Percentiles rank a stretch among this genome's conserved stretches.
Conservation (phyloP, 2,888 invertebrate genomes). For the Protula sp. region DNA sequence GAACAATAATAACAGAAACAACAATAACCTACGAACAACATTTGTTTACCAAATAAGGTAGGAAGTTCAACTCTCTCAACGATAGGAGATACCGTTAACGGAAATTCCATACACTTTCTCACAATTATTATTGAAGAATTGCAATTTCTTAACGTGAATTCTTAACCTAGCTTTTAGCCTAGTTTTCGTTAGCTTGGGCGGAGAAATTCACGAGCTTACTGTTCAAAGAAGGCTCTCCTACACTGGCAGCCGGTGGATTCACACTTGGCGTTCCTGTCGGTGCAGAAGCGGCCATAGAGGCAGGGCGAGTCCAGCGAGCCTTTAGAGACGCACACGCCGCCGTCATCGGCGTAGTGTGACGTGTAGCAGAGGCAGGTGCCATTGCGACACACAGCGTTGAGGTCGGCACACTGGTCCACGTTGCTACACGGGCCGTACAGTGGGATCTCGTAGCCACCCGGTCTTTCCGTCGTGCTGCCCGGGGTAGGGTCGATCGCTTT, state of each 20-base stretch:
- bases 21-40: no score
- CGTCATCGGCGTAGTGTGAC: slow-evolving; percentile 12
- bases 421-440: slow-evolving; percentile 11
- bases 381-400: slow-evolving; percentile 17
- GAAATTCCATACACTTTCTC: no score
- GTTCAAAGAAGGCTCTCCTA: background rate
- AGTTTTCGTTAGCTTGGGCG: no score
- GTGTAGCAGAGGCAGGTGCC: slow-evolving; percentile 22
- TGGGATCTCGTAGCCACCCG: background rate
- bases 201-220: no score
- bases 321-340: background rate
- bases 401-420: slow-evolving; percentile 10
- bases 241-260: background rate
- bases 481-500: background rate
- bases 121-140: no score
- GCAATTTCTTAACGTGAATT: no score
- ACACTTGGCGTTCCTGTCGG: slow-evolving; percentile 14
- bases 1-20: no score
- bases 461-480: background rate
- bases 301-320: slow-evolving; percentile 13
- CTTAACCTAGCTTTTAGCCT: no score
- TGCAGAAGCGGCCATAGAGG: slow-evolving; percentile 11
- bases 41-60: no score
- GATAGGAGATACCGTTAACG: no score
- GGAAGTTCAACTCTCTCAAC: no score